Evolutionary conservation across 2,797 vertebrate species (phyloP).

Genomic region (Sebastes itinus): DNA sequence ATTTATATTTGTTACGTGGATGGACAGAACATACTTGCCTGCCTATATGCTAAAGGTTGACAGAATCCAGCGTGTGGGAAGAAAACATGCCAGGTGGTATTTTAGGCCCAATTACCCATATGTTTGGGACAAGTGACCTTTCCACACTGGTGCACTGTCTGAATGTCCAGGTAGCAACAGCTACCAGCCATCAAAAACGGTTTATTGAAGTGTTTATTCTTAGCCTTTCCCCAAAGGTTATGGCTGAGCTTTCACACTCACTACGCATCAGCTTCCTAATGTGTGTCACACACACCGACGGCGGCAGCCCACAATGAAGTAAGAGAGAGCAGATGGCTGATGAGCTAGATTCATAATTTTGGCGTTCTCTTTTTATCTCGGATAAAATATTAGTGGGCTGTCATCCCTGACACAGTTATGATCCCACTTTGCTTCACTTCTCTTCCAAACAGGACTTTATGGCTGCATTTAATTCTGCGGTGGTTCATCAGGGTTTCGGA

Average conservation of each 20-base stretch:
- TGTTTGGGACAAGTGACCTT: slow-evolving; percentile 80
- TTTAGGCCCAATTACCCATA: slow-evolving; percentile 80
- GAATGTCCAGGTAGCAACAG: slow-evolving; percentile 67
- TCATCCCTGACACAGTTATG: slow-evolving; percentile 50
- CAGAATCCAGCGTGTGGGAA: slow-evolving; percentile 34
- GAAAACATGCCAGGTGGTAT: slow-evolving; percentile 73
- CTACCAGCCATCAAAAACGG: slow-evolving; percentile 75
- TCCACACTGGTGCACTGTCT: slow-evolving; percentile 61
- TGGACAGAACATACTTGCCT: slow-evolving; percentile 44
- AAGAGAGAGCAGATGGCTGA: slow-evolving; percentile 50
- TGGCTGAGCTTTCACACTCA: slow-evolving; percentile 49
- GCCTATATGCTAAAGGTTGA: slow-evolving; percentile 60
- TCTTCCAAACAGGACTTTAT: slow-evolving; percentile 55
- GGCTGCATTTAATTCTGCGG: slow-evolving; percentile 53
- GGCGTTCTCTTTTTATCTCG: slow-evolving; percentile 44
- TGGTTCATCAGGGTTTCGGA: slow-evolving; percentile 61
- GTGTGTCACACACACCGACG: slow-evolving; percentile 48
- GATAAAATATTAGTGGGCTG: slow-evolving; percentile 45
- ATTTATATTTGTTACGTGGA: slow-evolving; percentile 21
- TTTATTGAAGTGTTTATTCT: slow-evolving; percentile 82
- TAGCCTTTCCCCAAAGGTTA: slow-evolving; percentile 78
- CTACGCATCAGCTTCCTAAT: slow-evolving; percentile 58
- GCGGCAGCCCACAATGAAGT: slow-evolving; percentile 16
- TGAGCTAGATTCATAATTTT: slow-evolving; percentile 44
- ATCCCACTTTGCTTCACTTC: slow-evolving; percentile 51